Evolutionary conservation across 2,113 vertebrate species (phyloP).

Genomic region (Sorex araneus): DNA sequence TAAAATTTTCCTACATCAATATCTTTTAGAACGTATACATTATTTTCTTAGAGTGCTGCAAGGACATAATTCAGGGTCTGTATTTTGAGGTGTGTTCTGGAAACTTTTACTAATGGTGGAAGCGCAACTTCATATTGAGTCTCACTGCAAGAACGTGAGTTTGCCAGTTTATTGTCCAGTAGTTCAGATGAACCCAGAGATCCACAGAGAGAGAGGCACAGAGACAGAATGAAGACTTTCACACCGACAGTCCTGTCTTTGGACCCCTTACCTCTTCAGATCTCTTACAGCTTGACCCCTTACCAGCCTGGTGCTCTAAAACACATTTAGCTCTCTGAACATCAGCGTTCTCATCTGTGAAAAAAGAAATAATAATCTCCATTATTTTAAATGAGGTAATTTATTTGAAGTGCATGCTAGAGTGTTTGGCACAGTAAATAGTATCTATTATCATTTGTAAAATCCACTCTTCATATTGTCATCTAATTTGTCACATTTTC

Average conservation of each 20-base stretch:
- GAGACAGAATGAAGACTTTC: background rate
- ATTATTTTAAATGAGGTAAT: conserved; percentile 45
- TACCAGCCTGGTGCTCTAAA: background rate
- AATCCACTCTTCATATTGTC: conserved; percentile 36
- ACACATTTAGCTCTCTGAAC: background rate
- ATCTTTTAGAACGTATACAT: background rate
- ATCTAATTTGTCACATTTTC: conserved; percentile 40
- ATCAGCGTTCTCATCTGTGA: background rate
- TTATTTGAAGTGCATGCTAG: conserved; percentile 5
- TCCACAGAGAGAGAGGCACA: background rate
- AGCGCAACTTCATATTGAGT: conserved; percentile 3
- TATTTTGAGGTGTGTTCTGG: background rate
- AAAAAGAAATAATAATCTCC: conserved; percentile 35
- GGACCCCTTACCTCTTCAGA: background rate
- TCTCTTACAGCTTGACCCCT: background rate
- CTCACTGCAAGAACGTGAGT: background rate
- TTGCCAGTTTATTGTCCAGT: background rate
- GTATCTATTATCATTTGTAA: conserved; percentile 7
- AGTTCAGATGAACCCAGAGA: background rate
- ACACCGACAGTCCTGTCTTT: background rate
- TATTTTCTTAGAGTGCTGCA: background rate
- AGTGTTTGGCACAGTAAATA: background rate
- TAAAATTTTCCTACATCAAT: background rate
- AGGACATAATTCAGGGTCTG: conserved; percentile 3
- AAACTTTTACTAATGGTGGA: conserved; percentile 28